Evolutionary conservation across 2,113 vertebrate genomes (phyloP).

Genomic region (Dromiciops gliroides): DNA sequence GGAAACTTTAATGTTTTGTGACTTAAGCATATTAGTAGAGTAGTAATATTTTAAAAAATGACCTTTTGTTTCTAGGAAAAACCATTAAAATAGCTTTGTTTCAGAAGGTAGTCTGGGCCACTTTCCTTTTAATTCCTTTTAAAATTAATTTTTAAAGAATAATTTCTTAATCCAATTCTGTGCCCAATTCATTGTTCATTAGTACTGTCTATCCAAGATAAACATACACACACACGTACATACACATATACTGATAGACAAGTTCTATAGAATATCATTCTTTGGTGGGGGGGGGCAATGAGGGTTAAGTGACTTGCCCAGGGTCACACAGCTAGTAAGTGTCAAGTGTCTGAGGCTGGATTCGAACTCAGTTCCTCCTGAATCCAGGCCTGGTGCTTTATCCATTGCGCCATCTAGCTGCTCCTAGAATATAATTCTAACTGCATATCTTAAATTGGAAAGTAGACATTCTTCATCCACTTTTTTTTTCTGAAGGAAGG

Average conservation of each 20-base stretch:
- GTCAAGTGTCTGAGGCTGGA: no score
- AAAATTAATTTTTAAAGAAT: no score
- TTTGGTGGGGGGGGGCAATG: no score
- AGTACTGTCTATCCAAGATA: not conserved
- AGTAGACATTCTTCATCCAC: not conserved
- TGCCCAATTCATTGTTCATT: not conserved
- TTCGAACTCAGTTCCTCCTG: no score
- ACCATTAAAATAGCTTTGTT: not conserved
- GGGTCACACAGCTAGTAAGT: no score
- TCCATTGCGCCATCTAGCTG: no score
- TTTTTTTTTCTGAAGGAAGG: not conserved
- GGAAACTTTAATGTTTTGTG: not conserved
- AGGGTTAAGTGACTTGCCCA: no score
- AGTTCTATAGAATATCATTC: not conserved
- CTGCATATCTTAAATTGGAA: not conserved
- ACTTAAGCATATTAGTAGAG: not conserved
- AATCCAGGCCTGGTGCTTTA: no score
- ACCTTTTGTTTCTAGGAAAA: not conserved
- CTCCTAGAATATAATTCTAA: no score
- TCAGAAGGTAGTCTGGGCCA: not conserved
- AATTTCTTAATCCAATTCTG: no score
- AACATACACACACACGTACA: not conserved
- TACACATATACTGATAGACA: not conserved
- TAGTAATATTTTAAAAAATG: not conserved
- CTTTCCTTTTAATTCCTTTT: not conserved